A percentile compares a stretch with the other conserved stretches of the same genome.
phyloP scores from a whole-genome alignment of 2,113 vertebrate genomes.

The Otis tarda region DNA sequence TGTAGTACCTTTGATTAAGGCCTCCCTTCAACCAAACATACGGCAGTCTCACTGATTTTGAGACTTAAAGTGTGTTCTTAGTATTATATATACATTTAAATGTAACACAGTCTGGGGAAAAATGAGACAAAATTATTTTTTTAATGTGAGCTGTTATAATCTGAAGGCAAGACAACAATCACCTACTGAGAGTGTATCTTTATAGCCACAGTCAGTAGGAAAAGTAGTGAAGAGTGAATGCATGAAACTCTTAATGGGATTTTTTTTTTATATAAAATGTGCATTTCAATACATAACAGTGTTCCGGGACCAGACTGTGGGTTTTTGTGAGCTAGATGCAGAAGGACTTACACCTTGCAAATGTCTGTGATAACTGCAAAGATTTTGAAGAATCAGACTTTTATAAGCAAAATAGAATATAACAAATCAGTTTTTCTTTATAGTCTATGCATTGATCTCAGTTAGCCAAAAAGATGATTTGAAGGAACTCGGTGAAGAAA shows the following conservation, averaged over 20 bases:
- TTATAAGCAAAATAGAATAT: background rate
- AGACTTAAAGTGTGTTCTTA: background rate
- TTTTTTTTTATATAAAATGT: background rate
- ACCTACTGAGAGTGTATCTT: background rate
- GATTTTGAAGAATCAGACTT: background rate
- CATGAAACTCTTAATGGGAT: background rate
- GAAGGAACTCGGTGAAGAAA: background rate
- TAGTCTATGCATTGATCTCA: background rate
- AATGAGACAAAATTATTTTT: background rate
- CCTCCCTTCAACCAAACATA: background rate
- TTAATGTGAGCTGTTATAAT: background rate
- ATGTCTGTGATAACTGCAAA: background rate
- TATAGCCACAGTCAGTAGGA: background rate
- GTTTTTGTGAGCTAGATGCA: background rate
- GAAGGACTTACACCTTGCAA: background rate
- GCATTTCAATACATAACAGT: background rate
- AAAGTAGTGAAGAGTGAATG: background rate
- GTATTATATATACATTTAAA: background rate
- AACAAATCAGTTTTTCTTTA: background rate
- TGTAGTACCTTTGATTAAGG: background rate
- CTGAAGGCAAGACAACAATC: background rate
- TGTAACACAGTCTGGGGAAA: background rate
- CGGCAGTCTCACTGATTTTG: background rate
- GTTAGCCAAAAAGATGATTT: background rate
- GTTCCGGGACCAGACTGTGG: background rate